These are phyloP conservation scores for Smutsia gigantea DNA, from an alignment of 2,797 vertebrate species.

Conservation along the genomic window DNA sequence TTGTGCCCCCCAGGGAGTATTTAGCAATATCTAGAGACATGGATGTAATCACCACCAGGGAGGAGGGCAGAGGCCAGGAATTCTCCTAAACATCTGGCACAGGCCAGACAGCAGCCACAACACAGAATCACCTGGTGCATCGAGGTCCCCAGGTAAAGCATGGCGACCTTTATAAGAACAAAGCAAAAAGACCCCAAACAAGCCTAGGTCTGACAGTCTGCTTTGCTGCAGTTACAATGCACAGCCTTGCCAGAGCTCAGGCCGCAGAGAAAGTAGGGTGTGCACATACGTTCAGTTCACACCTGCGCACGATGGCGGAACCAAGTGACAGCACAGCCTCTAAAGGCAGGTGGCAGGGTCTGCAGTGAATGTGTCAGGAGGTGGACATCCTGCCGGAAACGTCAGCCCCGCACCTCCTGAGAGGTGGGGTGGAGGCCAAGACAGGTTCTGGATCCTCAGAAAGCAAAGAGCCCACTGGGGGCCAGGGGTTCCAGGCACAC, in stretches of 20 bases:
- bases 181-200: background rate
- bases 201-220: background rate
- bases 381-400: background rate
- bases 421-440: background rate
- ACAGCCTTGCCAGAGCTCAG: background rate
- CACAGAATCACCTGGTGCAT: background rate
- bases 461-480: slow-evolving; percentile 30
- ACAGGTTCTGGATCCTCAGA: background rate
- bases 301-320: background rate
- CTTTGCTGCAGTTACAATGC: background rate
- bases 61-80: background rate
- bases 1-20: background rate
- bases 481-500: background rate
- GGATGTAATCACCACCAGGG: background rate
- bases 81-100: background rate
- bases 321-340: background rate
- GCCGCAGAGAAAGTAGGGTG: background rate
- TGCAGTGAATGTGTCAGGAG: background rate
- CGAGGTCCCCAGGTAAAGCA: background rate
- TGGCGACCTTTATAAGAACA: background rate
- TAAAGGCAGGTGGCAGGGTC: background rate
- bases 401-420: background rate
- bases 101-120: background rate
- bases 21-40: background rate
- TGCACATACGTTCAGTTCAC: background rate